Base-by-base conservation (phyloP, 2,113 vertebrate genomes). In the Diphyllodes magnificus region DNA sequence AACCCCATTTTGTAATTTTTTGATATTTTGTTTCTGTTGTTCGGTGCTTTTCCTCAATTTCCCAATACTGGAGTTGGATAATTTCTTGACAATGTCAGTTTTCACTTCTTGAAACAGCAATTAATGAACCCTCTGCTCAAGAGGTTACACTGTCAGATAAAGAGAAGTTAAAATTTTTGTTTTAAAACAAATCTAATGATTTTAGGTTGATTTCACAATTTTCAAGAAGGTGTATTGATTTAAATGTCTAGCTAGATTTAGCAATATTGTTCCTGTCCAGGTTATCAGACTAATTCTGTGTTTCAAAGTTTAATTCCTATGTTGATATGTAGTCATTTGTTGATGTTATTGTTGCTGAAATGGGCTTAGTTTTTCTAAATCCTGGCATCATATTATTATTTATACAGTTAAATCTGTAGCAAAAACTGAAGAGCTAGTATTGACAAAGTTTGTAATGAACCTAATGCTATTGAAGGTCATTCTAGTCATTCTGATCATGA, bases 401-500 rank as follows among this genome's bases (percentile, higher is more conserved):
- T 93, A 56, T 40, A 39, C 1, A 6, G 4, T 18, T 69, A 79
- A 85, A 79, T 76, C 15, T 70, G 13, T 49, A 80, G 22, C 7
- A 76, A 86, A 79, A 86, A 44, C 31, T 53, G 35, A 66, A 51
- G 27, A 64, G 24, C 11, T 77, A 27, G 21, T 94, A 88, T 92
- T 86, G 71, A 88, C 54, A 86, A 96, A 90, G 54, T 90, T 88
- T 90, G 33, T 86, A 88, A 94, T 81, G 42, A 92, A 88, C 19
- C 16, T 93, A 86, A 64, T 92, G 51, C 21, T 86, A 54, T 1
- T 63, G 86, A 96, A 94, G 90, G 84, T 96, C 92, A 94, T 50
- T 42, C 70, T 68, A 82, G 92, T 92, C 90, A 90, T 82, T 95
- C 47, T 86, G 86, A 96, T 95, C 80, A 86, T 78, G 64, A 86